Evolutionary conservation across 2,888 invertebrate species (phyloP).

Genomic region (Molorchus minor): DNA sequence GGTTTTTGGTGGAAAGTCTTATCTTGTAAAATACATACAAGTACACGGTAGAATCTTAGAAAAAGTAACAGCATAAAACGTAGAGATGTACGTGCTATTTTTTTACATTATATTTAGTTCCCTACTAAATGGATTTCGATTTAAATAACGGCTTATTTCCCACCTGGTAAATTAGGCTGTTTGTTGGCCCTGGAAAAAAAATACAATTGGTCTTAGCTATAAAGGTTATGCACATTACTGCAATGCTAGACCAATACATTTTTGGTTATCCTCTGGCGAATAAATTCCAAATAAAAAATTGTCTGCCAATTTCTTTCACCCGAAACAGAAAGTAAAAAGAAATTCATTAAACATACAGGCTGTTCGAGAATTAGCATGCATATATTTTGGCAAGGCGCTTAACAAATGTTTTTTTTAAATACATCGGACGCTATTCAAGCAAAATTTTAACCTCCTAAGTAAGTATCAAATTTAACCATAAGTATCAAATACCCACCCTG

Average conservation of each 20-base stretch:
- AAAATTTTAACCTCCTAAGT: no score
- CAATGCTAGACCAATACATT: neutral
- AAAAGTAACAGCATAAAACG: neutral
- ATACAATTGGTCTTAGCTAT: neutral
- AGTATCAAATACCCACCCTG: no score
- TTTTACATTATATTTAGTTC: conserved; percentile 22
- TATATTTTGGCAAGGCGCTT: no score
- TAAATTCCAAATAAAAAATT: neutral
- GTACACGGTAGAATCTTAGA: no score
- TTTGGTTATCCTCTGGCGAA: neutral
- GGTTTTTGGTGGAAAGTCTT: conserved; percentile 31
- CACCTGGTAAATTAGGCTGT: conserved; percentile 53
- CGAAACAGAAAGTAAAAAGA: neutral
- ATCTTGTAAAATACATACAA: no score
- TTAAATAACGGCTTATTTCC: conserved; percentile 46
- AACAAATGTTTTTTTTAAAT: no score
- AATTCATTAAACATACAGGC: no score
- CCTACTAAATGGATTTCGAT: conserved; percentile 14
- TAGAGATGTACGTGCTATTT: no score
- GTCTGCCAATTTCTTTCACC: neutral
- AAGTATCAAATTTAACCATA: no score
- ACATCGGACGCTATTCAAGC: no score
- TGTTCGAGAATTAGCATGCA: no score
- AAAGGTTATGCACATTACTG: neutral
- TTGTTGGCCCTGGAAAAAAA: conserved; percentile 50